phyloP scores from a whole-genome alignment of 2,113 vertebrate species.

The Plecotus auritus region DNA sequence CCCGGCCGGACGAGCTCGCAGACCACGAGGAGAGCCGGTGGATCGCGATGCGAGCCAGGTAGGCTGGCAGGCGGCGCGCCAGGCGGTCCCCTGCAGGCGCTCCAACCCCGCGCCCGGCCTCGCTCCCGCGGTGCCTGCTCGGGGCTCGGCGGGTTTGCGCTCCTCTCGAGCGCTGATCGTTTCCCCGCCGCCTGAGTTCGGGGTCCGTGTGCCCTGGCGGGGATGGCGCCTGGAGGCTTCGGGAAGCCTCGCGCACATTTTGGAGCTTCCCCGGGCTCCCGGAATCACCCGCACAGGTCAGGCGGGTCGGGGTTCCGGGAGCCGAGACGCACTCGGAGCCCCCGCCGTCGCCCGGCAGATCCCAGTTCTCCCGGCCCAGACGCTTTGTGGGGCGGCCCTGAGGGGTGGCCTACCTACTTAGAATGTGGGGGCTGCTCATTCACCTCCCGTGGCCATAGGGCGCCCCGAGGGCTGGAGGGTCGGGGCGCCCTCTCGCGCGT shows the following conservation, averaged over 20 bases:
- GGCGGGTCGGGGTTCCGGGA: neutral
- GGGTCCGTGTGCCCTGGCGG: neutral
- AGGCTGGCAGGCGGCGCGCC: slow-evolving; percentile 39
- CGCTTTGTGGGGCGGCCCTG: neutral
- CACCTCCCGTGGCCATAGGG: neutral
- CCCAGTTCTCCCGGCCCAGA: neutral
- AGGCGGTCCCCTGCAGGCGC: neutral
- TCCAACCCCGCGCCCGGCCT: neutral
- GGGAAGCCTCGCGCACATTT: neutral
- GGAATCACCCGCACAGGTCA: neutral
- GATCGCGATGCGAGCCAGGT: slow-evolving; percentile 67
- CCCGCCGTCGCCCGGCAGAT: neutral
- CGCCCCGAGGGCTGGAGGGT: neutral
- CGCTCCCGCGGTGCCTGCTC: neutral
- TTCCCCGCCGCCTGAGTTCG: neutral
- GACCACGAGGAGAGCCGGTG: neutral
- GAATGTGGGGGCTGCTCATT: neutral
- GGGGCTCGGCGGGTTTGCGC: neutral
- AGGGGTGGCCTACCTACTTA: neutral
- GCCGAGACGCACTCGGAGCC: neutral
- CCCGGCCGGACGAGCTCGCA: neutral
- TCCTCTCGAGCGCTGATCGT: neutral
- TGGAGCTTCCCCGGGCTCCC: neutral
- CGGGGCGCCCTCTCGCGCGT: neutral
- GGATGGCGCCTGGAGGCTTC: neutral